Evolutionary conservation across 1,140 invertebrate species (phyloP).

Genomic region (Drosophila sucinea): DNA sequence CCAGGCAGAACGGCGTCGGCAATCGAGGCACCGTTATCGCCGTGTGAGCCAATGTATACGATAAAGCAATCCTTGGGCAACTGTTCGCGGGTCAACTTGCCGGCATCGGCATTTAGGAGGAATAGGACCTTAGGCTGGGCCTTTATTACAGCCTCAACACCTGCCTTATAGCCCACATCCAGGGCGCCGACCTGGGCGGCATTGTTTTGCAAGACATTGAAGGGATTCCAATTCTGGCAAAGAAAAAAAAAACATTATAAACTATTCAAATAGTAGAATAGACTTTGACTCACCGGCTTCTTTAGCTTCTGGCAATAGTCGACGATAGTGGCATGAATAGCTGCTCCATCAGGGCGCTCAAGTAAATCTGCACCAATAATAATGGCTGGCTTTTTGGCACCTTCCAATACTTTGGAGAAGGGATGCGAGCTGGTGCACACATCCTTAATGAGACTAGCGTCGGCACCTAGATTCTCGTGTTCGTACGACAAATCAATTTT

Average conservation of each 20-base stretch:
- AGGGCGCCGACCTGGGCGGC: slow-evolving; percentile 97
- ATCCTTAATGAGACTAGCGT: slow-evolving; percentile 88
- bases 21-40: slow-evolving; percentile 95
- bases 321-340: slow-evolving; percentile 90
- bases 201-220: slow-evolving; percentile 96
- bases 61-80: slow-evolving; percentile 93
- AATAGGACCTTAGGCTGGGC: slow-evolving; percentile 92
- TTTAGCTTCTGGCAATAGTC: slow-evolving; percentile 86
- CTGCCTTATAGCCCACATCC: slow-evolving; percentile 96
- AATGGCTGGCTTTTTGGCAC: slow-evolving; percentile 95
- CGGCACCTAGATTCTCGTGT: slow-evolving; percentile 95
- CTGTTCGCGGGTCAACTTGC: slow-evolving; percentile 89
- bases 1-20: slow-evolving; percentile 98
- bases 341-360: slow-evolving; percentile 90
- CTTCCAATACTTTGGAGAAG: slow-evolving; percentile 89
- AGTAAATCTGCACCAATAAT: slow-evolving; percentile 95
- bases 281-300: slow-evolving; percentile 81
- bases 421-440: slow-evolving; percentile 90
- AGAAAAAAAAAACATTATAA: neutral
- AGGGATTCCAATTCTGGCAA: slow-evolving; percentile 86
- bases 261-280: neutral
- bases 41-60: slow-evolving; percentile 99
- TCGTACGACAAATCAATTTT: slow-evolving; percentile 97
- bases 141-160: slow-evolving; percentile 88
- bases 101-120: slow-evolving; percentile 96